These are phyloP conservation scores for Enteromius anoplus DNA, from an alignment of 2,797 vertebrate genomes.

Conservation along the genomic window DNA sequence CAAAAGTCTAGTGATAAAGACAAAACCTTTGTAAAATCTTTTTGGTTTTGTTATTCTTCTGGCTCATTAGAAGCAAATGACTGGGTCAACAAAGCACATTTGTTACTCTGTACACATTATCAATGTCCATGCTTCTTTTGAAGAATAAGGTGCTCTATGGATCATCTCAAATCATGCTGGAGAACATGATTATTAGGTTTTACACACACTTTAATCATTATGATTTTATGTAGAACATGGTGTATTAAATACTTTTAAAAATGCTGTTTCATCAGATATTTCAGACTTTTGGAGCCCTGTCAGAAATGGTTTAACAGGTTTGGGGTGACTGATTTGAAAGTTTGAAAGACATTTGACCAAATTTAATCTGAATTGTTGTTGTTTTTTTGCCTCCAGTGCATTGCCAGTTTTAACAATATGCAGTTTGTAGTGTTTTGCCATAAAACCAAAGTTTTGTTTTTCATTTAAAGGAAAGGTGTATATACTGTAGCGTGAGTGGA, in stretches of 20 bases:
- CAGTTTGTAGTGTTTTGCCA: constrained; percentile 42
- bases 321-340: constrained; percentile 23
- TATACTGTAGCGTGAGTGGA: constrained; percentile 10
- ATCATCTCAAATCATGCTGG: background rate
- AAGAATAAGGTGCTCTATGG: background rate
- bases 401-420: constrained; percentile 51
- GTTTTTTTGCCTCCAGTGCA: constrained; percentile 26
- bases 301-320: constrained; percentile 8
- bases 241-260: background rate
- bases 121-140: background rate
- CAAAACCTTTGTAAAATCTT: background rate
- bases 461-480: constrained; percentile 40
- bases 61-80: background rate
- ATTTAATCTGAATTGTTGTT: constrained; percentile 1
- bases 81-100: constrained; percentile 13
- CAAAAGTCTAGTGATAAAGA: background rate
- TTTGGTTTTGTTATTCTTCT: background rate
- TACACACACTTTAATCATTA: background rate
- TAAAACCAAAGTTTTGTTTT: constrained; percentile 43
- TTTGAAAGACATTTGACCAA: constrained; percentile 31
- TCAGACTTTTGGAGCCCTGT: constrained; percentile 23
- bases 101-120: background rate
- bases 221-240: background rate
- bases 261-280: background rate
- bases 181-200: background rate